Base-by-base conservation (phyloP, 37 sponge, comb jelly and placozoan species). In the Aphrocallistes beatrix region DNA sequence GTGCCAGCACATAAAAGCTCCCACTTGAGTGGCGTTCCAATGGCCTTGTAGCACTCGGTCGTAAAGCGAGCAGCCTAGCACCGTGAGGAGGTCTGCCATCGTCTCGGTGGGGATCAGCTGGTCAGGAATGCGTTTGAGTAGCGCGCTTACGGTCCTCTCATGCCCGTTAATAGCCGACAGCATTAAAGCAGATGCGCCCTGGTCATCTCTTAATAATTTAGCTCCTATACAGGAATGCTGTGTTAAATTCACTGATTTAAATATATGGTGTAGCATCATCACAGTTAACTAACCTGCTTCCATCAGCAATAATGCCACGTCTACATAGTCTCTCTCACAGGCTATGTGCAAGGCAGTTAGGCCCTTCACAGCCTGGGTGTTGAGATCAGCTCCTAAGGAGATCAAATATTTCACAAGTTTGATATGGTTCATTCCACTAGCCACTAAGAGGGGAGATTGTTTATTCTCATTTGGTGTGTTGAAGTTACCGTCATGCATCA, bases 271-370 rank as follows among this genome's bases (percentile, higher is more conserved):
- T 42, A 42, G 13, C 45, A 42, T 42, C 13, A 42, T 42, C 13
- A 42, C 45, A 13, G 45, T 42, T 42, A 19, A 60, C 75, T 6
- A 19, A 60, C 75, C 75, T 60, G 75, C 75, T 25, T 28, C 17
- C 75, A 60, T 21, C 25, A 60, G 21, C n/a, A 60, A 6, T 3
- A 28, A 3, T 32, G 75, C 75, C 8, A 60, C n/a, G n/a, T 60
- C 75, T 32, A 1, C n/a, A 13, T 60, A 60, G 75, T 60, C 75
- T 60, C 75, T 60, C 34, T 60, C 75, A 13, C 75, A 60, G 34
- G 75, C 75, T 60, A 60, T 60, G 75, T 60, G 75, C 34, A 60
- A 13, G n/a, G 75, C 75, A 19, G 75, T 60, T 19, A 60, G 75
- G 32, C 75, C 75, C 21, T 60, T 60, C 6, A 60, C 75, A 13